Percentiles rank a stretch among this genome's conserved stretches.
Conservation (phyloP, 2,888 invertebrate species). For the Orthosia gothica region DNA sequence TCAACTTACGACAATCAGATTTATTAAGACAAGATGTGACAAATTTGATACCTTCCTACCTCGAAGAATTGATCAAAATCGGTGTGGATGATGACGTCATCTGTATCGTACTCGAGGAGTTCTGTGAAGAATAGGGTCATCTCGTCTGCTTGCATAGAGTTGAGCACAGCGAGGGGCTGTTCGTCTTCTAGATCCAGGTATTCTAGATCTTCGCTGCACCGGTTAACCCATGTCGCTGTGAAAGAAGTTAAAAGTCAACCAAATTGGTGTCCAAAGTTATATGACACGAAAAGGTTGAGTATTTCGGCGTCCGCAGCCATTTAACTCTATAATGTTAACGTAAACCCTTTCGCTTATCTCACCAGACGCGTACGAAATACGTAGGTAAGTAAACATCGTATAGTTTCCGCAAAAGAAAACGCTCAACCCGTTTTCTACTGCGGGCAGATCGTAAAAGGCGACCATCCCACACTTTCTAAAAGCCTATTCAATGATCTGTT, state of each 20-base stretch:
- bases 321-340: constrained; percentile 51
- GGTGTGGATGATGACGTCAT: no score
- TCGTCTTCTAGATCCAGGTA: constrained; percentile 91
- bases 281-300: constrained; percentile 27
- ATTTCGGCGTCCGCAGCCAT: constrained; percentile 29
- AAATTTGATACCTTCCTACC: no score
- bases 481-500: constrained; percentile 3
- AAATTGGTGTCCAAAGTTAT: constrained; percentile 14
- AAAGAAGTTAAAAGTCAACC: constrained; percentile 35
- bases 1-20: no score
- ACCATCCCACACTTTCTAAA: not conserved
- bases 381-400: constrained; percentile 20
- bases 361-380: constrained; percentile 3
- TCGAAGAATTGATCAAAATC: no score
- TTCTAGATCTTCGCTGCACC: constrained; percentile 93
- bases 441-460: constrained; percentile 15
- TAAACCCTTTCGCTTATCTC: constrained; percentile 54
- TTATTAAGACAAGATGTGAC: no score
- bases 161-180: constrained; percentile 90
- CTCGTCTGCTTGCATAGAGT: constrained; percentile 90
- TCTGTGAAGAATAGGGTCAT: no score
- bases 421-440: not conserved
- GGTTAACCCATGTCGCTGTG: constrained; percentile 94
- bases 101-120: no score
- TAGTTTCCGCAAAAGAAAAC: constrained; percentile 27